A percentile compares a stretch with the other conserved stretches of the same genome.
Conservation (phyloP, 1,140 invertebrate genomes). For the Drosophila busckii region DNA sequence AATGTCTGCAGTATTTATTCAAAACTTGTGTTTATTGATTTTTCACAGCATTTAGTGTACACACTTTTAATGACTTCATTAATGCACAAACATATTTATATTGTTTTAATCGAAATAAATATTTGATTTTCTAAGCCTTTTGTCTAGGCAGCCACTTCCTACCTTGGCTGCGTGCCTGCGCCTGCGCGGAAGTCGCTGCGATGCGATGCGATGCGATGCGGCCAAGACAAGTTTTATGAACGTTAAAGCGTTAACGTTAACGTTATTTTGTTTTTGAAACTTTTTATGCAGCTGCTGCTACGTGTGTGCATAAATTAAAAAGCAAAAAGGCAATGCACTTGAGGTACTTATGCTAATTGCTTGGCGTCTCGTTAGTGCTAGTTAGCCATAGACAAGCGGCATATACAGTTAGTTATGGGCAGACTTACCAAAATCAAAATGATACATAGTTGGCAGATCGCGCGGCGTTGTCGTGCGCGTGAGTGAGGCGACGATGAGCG, state of each 20-base stretch:
- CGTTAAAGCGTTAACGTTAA: constrained; percentile 4
- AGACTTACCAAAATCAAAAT: constrained; percentile 62
- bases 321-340: constrained; percentile 19
- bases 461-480: constrained; percentile 63
- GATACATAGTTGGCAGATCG: constrained; percentile 66
- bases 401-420: neutral
- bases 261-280: constrained; percentile 1
- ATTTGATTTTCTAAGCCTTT: constrained; percentile 32
- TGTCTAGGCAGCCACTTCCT: too few species aligned
- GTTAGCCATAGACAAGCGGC: neutral
- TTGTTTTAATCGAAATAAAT: constrained; percentile 2
- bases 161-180: constrained; percentile 34
- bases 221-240: neutral
- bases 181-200: constrained; percentile 51
- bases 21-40: too few species aligned
- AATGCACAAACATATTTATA: neutral
- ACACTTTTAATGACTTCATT: neutral
- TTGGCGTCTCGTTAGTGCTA: neutral
- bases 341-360: constrained; percentile 20
- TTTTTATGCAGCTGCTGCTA: too few species aligned
- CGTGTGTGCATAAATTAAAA: constrained; percentile 5
- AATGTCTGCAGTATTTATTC: too few species aligned
- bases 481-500: constrained; percentile 34
- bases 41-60: too few species aligned
- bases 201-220: neutral